phyloP scores from a whole-genome alignment of 2,113 vertebrate genomes.

The Silurus glanis region DNA sequence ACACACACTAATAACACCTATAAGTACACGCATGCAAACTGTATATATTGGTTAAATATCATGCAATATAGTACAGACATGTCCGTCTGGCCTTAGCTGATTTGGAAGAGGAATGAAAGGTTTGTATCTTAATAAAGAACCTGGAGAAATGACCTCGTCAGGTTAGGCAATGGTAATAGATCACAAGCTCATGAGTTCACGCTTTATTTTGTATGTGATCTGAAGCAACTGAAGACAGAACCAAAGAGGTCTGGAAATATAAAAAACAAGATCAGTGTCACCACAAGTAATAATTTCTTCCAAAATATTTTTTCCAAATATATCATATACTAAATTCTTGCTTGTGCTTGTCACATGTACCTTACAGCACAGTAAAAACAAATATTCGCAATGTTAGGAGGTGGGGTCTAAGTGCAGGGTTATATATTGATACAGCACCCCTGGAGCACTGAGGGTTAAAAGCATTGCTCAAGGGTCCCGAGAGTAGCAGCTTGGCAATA shows the following conservation, averaged over 20 bases:
- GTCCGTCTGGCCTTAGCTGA: neutral
- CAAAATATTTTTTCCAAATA: no score
- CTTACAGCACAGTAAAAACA: no score
- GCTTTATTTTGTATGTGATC: constrained; percentile 41
- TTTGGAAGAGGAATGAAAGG: neutral
- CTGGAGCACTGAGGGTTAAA: no score
- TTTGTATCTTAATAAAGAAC: neutral
- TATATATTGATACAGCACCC: no score
- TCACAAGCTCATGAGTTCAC: constrained; percentile 51
- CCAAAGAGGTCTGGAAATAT: neutral
- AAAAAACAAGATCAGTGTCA: neutral
- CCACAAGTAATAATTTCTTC: no score
- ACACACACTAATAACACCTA: neutral
- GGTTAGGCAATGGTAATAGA: constrained; percentile 47
- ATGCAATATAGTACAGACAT: neutral
- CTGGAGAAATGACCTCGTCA: neutral
- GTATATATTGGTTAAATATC: neutral
- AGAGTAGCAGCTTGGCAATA: no score
- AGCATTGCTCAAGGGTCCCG: no score
- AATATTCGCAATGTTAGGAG: no score
- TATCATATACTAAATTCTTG: no score
- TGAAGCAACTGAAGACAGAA: neutral
- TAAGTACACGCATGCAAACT: neutral
- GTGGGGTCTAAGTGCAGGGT: no score
- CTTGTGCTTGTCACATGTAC: no score